phyloP scores from a whole-genome alignment of 2,113 vertebrate species.

The Tauraco erythrolophus region DNA sequence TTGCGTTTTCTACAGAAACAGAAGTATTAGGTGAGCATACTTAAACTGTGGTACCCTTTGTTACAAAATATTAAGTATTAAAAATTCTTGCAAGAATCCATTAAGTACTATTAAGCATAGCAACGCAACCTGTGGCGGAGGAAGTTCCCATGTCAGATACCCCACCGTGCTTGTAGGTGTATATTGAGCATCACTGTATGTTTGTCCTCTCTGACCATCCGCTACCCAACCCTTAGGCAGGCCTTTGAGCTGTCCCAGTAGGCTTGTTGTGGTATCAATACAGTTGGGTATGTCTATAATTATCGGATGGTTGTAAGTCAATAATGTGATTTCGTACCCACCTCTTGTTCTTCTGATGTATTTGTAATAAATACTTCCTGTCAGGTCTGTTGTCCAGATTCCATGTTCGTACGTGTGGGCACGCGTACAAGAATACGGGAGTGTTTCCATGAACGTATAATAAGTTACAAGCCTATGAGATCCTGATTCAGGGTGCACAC shows the following conservation, averaged over 20 bases:
- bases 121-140: not conserved
- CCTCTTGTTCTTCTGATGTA: not conserved
- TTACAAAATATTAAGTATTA: not conserved
- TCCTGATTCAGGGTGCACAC: not conserved
- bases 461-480: not conserved
- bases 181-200: not conserved
- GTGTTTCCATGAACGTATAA: not conserved
- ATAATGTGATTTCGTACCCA: not conserved
- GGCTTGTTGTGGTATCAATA: not conserved
- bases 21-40: not conserved
- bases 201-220: not conserved
- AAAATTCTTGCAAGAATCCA: not conserved
- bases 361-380: not conserved
- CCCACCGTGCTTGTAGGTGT: not conserved
- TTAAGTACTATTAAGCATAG: not conserved
- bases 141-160: not conserved
- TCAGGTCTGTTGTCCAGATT: not conserved
- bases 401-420: not conserved
- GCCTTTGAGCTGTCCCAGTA: not conserved
- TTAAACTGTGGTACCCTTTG: not conserved
- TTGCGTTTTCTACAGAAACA: not conserved
- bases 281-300: not conserved
- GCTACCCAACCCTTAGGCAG: not conserved
- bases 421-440: fast-evolving
- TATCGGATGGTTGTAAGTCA: not conserved